Evolutionary conservation across 2,113 vertebrate genomes (phyloP).

Genomic region (Myiozetetes cayanensis): DNA sequence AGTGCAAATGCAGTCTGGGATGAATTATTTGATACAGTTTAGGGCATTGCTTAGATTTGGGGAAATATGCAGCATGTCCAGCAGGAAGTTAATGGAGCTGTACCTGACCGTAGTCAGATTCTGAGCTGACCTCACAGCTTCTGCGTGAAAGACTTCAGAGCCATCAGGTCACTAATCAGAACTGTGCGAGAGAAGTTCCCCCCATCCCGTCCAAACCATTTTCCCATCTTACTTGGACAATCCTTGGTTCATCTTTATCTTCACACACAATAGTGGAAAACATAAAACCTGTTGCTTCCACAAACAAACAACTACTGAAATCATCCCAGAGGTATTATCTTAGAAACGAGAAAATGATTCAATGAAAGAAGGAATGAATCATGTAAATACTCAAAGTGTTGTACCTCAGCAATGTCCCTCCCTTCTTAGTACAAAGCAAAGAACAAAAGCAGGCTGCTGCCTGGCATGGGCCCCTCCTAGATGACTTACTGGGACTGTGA

Average conservation of each 20-base stretch:
- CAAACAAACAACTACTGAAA: not conserved
- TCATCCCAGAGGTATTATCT: conserved; percentile 53
- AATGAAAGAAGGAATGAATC: conserved; percentile 58
- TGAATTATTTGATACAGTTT: not conserved
- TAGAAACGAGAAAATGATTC: conserved; percentile 53
- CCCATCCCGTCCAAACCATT: not conserved
- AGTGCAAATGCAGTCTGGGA: not conserved
- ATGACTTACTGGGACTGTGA: conserved; percentile 64
- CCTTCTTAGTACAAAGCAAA: conserved; percentile 65
- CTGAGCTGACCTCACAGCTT: not conserved
- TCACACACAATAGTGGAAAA: not conserved
- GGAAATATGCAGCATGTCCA: not conserved
- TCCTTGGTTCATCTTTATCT: not conserved
- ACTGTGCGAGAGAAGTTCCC: not conserved
- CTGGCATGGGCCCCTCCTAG: conserved; percentile 68
- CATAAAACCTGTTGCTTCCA: not conserved
- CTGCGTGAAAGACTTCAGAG: not conserved
- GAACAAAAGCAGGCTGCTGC: conserved; percentile 64
- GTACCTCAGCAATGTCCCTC: conserved; percentile 62
- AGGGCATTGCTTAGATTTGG: not conserved
- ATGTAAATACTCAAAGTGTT: conserved; percentile 36
- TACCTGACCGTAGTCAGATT: not conserved
- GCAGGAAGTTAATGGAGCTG: not conserved
- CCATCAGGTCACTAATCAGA: not conserved
- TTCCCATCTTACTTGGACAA: not conserved